A percentile compares a stretch with the other conserved stretches of the same genome.
Evolutionary conservation across 2,113 vertebrate genomes (phyloP).

Genomic region (Pungitius pungitius): DNA sequence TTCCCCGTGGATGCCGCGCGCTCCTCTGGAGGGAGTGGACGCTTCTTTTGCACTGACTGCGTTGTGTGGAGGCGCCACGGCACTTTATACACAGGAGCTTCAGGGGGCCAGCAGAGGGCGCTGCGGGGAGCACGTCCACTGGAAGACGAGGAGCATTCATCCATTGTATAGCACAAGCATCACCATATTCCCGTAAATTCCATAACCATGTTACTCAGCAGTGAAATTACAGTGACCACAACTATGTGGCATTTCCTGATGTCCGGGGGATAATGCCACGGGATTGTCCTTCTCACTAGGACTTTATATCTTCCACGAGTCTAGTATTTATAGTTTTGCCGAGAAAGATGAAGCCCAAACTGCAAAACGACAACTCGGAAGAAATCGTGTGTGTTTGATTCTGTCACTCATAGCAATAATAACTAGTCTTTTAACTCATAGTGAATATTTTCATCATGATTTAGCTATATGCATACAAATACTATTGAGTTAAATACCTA

Average conservation of each 20-base stretch:
- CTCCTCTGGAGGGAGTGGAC: slow-evolving; percentile 63
- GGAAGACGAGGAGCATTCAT: no score
- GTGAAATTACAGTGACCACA: slow-evolving; percentile 36
- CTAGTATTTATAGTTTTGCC: slow-evolving; percentile 12
- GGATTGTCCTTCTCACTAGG: slow-evolving; percentile 9
- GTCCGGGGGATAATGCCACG: slow-evolving; percentile 7
- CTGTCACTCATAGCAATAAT: slow-evolving; percentile 1
- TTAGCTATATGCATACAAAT: neutral
- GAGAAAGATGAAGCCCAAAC: slow-evolving; percentile 4
- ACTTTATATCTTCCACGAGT: slow-evolving; percentile 28
- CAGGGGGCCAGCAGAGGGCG: slow-evolving; percentile 65
- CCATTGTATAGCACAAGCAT: no score
- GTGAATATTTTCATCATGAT: slow-evolving; percentile 15
- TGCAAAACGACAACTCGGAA: slow-evolving; percentile 10
- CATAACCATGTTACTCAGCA: slow-evolving; percentile 19
- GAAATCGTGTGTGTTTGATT: neutral
- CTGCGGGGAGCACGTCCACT: slow-evolving; percentile 6
- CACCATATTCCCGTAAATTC: slow-evolving; percentile 17
- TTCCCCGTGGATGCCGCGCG: slow-evolving; percentile 43
- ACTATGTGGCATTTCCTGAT: slow-evolving; percentile 20
- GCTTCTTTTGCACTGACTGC: slow-evolving; percentile 70
- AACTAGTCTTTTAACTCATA: slow-evolving; percentile 21
- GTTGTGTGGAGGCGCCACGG: slow-evolving; percentile 61
- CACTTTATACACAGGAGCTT: slow-evolving; percentile 61
- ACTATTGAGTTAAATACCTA: neutral